Base-by-base conservation (phyloP, 2,888 invertebrate species). In the Bellardia bayeri region DNA sequence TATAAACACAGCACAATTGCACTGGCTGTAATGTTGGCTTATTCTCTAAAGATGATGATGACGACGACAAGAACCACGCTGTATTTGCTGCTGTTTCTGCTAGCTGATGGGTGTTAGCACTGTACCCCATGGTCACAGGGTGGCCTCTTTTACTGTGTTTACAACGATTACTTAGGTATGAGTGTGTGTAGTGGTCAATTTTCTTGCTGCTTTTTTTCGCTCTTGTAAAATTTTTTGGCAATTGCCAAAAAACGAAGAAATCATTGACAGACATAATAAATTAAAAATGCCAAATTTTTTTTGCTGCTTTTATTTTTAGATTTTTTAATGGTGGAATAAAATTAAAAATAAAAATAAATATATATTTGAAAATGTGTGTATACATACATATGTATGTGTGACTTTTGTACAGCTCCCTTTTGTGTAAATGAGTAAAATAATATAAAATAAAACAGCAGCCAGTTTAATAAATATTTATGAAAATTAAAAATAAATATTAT, bases 211-310 rank as follows among this genome's bases (percentile, higher is more conserved):
- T 64, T 76, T 82, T 79, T 86, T 83, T 49, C 33, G 51, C 78
- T 71, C 76, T 85, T 81, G 80, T 81, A 79, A 87, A 87, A 86
- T 42, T 82, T 87, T 87, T 87, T 87, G 87, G 87, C 87, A 92
- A 92, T 91, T 91, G 92, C 91, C 90, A 92, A 90, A 92, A 92
- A 92, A 88, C 85, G 86, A 92, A 92, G 91, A 91, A 92, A 91
- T 91, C 92, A 92, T 91, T 92, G 92, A 92, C 92, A 92, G 92
- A 92, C 92, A 92, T 92, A 92, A 92, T 92, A 92, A 92, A 92
- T 92, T 92, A 92, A 92, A 92, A 91, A 88, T 87, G 87, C 87
- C 87, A 87, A 87, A 87, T 58, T 61, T 75, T 80, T 64, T 72
- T 30, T 56, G 16, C 16, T 82, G 58, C 49, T 40, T 30, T 85